These are phyloP conservation scores for Mandrillus leucophaeus DNA, from an alignment of 2,113 vertebrate genomes.

Conservation along the genomic window DNA sequence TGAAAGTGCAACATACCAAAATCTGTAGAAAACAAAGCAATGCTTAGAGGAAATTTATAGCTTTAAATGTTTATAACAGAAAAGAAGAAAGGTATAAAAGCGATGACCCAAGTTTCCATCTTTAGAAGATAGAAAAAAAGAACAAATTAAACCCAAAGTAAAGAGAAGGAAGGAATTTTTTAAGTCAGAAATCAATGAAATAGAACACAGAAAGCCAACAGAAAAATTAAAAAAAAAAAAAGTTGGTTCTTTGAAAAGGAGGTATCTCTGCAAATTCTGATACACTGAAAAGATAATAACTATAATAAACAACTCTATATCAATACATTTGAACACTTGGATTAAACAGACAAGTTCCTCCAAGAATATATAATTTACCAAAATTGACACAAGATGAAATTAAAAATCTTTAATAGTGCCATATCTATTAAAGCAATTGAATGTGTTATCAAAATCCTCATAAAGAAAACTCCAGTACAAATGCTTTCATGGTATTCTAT, in stretches of 20 bases:
- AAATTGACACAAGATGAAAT: neutral
- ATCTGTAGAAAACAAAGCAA: neutral
- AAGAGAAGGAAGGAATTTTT: neutral
- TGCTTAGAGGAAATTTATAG: neutral
- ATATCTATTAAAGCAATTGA: neutral
- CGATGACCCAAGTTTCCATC: neutral
- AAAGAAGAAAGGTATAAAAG: neutral
- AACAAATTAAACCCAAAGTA: neutral
- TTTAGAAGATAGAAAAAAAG: neutral
- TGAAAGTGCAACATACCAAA: neutral
- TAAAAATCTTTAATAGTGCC: neutral
- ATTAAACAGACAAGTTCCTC: neutral
- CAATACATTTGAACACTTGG: neutral
- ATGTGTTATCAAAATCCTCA: conserved; percentile 5
- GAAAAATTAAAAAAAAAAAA: neutral
- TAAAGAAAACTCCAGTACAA: neutral
- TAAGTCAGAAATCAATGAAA: neutral
- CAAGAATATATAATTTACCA: neutral
- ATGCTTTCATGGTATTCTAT: neutral
- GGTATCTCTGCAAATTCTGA: neutral
- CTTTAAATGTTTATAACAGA: neutral
- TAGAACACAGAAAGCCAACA: neutral
- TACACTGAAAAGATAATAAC: neutral
- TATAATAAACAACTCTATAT: neutral
- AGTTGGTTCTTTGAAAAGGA: neutral